These are phyloP conservation scores for Cariama cristata DNA, from an alignment of 2,113 vertebrate species.

Conservation along the genomic window DNA sequence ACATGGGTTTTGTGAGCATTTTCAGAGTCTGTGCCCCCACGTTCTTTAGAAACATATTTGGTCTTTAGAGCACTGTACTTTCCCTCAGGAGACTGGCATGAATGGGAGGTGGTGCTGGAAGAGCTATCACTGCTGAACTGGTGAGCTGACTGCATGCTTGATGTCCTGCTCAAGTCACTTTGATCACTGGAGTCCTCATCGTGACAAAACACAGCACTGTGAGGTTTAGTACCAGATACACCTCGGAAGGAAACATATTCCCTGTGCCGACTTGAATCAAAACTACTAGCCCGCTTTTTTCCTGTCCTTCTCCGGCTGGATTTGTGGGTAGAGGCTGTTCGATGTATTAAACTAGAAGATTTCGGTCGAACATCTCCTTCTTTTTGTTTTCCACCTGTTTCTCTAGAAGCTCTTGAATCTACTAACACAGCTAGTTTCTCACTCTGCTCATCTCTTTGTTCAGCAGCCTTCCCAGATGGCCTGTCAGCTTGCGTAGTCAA, in stretches of 20 bases:
- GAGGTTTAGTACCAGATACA: constrained; percentile 87
- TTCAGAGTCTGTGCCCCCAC: constrained; percentile 72
- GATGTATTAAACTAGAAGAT: constrained; percentile 85
- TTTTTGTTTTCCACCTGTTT: constrained; percentile 77
- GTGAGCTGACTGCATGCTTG: constrained; percentile 91
- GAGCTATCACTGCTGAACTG: constrained; percentile 95
- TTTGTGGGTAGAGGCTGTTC: constrained; percentile 80
- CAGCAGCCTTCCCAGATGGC: constrained; percentile 61
- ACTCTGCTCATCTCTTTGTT: constrained; percentile 69
- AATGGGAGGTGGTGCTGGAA: constrained; percentile 91
- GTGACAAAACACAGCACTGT: constrained; percentile 87
- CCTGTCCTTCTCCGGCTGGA: constrained; percentile 85
- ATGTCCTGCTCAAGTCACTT: constrained; percentile 94
- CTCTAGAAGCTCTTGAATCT: constrained; percentile 75
- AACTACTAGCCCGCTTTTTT: constrained; percentile 97
- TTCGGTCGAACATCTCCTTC: constrained; percentile 82
- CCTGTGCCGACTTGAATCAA: constrained; percentile 93
- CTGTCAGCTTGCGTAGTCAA: constrained; percentile 78
- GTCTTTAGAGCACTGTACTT: constrained; percentile 84
- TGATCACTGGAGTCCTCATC: constrained; percentile 97
- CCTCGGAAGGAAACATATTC: constrained; percentile 89
- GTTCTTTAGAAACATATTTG: constrained; percentile 80
- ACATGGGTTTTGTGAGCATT: constrained; percentile 70
- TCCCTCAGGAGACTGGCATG: constrained; percentile 91
- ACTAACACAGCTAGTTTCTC: constrained; percentile 66